Evolutionary conservation across 2,113 vertebrate genomes (phyloP).

Genomic region (Oreotrochilus melanogaster): DNA sequence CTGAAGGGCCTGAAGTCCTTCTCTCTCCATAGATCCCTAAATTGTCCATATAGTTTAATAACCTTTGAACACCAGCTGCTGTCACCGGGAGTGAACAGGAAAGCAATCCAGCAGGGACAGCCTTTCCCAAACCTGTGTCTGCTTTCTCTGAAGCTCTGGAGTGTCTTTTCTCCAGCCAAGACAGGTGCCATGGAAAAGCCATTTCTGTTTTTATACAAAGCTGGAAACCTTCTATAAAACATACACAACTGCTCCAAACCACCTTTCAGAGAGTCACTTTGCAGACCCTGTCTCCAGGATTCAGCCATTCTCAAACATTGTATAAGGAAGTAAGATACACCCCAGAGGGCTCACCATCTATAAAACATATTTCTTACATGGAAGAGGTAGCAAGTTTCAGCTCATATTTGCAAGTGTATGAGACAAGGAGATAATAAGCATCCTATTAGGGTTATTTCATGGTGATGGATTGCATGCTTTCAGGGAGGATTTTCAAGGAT

Average conservation of each 20-base stretch:
- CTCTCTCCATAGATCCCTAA: neutral
- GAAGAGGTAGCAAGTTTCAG: neutral
- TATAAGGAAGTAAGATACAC: neutral
- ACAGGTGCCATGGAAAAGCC: neutral
- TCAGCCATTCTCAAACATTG: fast-evolving
- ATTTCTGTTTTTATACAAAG: neutral
- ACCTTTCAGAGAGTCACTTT: neutral
- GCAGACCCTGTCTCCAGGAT: neutral
- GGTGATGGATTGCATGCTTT: neutral
- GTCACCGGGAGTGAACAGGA: neutral
- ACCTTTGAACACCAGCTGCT: neutral
- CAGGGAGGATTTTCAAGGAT: neutral
- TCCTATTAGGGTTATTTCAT: neutral
- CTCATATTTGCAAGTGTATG: neutral
- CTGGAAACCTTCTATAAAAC: neutral
- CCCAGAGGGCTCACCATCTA: neutral
- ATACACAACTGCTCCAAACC: neutral
- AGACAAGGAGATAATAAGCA: neutral
- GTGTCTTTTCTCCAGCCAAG: neutral
- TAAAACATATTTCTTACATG: neutral
- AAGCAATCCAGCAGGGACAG: neutral
- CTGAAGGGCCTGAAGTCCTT: neutral
- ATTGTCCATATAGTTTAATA: neutral
- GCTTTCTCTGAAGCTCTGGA: neutral
- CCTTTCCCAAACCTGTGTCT: neutral